phyloP scores from a whole-genome alignment of 2,888 invertebrate genomes.

The Empis stercorea region DNA sequence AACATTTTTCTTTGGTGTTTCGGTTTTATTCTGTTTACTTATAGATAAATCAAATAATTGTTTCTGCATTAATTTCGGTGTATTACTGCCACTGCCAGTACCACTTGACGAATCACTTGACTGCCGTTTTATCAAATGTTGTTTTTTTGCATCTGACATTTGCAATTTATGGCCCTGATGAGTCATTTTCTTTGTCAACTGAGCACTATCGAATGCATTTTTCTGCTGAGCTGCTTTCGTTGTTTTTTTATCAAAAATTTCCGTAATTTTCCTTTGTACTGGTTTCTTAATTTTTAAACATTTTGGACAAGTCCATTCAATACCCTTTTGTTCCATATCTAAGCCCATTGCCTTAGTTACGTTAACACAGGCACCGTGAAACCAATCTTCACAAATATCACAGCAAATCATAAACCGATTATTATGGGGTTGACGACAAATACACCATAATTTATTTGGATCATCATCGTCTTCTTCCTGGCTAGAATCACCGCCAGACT shows the following conservation, averaged over 20 bases:
- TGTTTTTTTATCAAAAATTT: slow-evolving; percentile 8
- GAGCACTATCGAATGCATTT: neutral
- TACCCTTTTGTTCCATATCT: slow-evolving; percentile 79
- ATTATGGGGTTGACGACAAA: slow-evolving; percentile 88
- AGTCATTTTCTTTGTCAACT: neutral
- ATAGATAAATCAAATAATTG: neutral
- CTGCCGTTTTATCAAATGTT: neutral
- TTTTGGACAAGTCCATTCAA: slow-evolving; percentile 82
- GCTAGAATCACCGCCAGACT: slow-evolving; percentile 2
- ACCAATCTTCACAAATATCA: slow-evolving; percentile 93
- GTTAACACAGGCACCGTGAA: slow-evolving; percentile 93
- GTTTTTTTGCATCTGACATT: neutral
- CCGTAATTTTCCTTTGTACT: slow-evolving; percentile 12
- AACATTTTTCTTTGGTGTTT: too few species aligned
- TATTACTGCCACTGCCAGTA: neutral
- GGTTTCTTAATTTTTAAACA: slow-evolving; percentile 38
- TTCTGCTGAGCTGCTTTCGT: neutral
- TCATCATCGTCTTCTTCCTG: slow-evolving; percentile 64
- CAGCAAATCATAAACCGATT: slow-evolving; percentile 97
- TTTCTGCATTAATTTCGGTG: neutral
- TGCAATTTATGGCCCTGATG: neutral
- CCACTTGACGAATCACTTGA: neutral
- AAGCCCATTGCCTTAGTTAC: slow-evolving; percentile 83
- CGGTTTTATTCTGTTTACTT: too few species aligned
- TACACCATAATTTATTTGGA: slow-evolving; percentile 88